Evolutionary conservation across 2,113 vertebrate genomes (phyloP).

Genomic region (Bettongia penicillata): DNA sequence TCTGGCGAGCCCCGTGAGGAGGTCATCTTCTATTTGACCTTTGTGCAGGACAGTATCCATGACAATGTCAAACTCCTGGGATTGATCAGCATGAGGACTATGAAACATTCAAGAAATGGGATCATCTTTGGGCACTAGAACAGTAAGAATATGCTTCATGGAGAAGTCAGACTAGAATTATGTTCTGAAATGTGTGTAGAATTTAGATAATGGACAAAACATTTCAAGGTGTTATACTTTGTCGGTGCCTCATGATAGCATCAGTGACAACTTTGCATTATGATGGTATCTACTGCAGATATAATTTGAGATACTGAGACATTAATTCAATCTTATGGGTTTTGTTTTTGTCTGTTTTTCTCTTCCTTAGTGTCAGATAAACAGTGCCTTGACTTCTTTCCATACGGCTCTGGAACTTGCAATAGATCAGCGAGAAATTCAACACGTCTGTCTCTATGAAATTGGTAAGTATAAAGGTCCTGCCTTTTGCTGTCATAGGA

Average conservation of each 20-base stretch:
- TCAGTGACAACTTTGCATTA: not conserved
- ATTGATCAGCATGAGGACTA: not conserved
- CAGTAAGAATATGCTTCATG: not conserved
- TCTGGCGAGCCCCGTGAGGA: not conserved
- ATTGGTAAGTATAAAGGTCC: constrained; percentile 88
- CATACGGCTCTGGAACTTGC: constrained; percentile 97
- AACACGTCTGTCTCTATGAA: constrained; percentile 99
- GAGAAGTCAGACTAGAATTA: not conserved
- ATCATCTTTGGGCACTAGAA: not conserved
- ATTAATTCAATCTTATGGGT: not conserved
- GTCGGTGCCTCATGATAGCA: not conserved
- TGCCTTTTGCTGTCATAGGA: too few relatives aligned
- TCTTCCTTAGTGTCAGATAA: constrained; percentile 94
- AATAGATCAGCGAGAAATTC: constrained; percentile 97
- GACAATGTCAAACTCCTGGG: not conserved
- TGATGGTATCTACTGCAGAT: not conserved
- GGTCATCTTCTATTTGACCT: not conserved
- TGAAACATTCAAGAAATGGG: not conserved
- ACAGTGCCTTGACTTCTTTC: constrained; percentile 98
- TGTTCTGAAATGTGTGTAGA: not conserved
- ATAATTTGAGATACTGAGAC: constrained; percentile 13
- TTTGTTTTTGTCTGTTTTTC: constrained; percentile 8
- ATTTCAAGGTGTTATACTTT: not conserved
- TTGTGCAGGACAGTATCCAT: not conserved
- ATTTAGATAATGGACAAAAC: not conserved